These are phyloP conservation scores for Idris sp. DNA, from an alignment of 1,140 invertebrate genomes.

Conservation along the genomic window DNA sequence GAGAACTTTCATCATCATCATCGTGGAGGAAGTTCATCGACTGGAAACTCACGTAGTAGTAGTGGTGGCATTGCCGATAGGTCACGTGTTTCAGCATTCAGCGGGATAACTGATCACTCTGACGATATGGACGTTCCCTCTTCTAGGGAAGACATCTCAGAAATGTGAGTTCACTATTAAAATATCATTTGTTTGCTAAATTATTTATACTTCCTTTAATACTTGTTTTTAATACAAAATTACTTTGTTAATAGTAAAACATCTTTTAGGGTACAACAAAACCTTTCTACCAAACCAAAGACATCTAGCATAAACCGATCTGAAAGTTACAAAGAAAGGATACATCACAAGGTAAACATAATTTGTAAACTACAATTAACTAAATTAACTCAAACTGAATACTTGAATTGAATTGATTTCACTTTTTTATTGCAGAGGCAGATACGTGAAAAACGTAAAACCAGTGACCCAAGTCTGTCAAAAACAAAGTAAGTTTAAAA, in stretches of 20 bases:
- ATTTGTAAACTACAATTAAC: too few species aligned
- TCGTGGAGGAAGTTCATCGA: constrained; percentile 67
- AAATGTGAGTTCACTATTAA: constrained; percentile 70
- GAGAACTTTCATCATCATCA: constrained; percentile 65
- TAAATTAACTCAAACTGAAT: too few species aligned
- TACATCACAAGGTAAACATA: constrained; percentile 80
- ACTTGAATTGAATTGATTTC: constrained; percentile 30
- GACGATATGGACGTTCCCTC: constrained; percentile 76
- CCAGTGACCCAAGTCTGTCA: constrained; percentile 86
- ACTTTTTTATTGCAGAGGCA: constrained; percentile 80
- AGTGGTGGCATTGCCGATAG: constrained; percentile 68
- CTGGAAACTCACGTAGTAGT: constrained; percentile 68
- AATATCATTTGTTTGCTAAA: too few species aligned
- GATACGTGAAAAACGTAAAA: constrained; percentile 84
- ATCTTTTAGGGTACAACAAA: constrained; percentile 77
- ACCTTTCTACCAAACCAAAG: constrained; percentile 78
- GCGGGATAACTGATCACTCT: constrained; percentile 68
- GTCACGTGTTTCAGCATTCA: constrained; percentile 72
- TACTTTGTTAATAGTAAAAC: too few species aligned
- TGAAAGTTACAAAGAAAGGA: constrained; percentile 82
- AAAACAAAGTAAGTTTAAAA: constrained; percentile 80
- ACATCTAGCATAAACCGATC: constrained; percentile 81
- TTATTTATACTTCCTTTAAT: too few species aligned
- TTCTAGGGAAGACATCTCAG: constrained; percentile 76
- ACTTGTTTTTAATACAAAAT: too few species aligned